Conservation (phyloP, 1,140 invertebrate genomes). For the Aphelenchoides besseyi region DNA sequence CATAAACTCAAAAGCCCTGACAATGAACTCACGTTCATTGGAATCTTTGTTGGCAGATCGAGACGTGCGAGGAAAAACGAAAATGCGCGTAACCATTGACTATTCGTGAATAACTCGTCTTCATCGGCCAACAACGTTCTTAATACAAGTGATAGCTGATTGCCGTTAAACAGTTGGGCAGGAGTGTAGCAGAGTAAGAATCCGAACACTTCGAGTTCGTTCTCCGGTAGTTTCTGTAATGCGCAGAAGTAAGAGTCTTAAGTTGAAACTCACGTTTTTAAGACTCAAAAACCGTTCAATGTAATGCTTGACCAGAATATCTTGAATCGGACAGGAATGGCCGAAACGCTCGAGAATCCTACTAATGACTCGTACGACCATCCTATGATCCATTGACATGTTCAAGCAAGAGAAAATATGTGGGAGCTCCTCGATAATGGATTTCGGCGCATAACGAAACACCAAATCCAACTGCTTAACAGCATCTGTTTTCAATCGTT, state of each 20-base stretch:
- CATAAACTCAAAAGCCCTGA: background rate
- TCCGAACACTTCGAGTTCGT: background rate
- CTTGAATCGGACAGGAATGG: background rate
- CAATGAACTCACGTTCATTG: background rate
- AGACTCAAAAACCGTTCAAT: background rate
- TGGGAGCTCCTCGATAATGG: background rate
- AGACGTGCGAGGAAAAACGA: background rate
- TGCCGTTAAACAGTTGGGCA: background rate
- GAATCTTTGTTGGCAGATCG: background rate
- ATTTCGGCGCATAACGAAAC: background rate
- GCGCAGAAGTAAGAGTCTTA: no score
- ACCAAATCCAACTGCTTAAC: background rate
- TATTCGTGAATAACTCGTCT: background rate
- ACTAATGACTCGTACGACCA: background rate
- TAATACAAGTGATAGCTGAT: background rate
- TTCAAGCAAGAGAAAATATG: background rate
- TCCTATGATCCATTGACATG: background rate
- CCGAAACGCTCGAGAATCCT: background rate
- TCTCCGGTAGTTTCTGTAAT: background rate
- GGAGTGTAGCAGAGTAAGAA: background rate
- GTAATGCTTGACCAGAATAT: background rate
- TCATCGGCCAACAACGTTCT: background rate
- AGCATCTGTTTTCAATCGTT: background rate
- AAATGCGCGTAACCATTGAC: background rate
- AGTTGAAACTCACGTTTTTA: background rate